Base-by-base conservation (phyloP, 2,797 vertebrate species). In the Anabacerthia variegaticeps region DNA sequence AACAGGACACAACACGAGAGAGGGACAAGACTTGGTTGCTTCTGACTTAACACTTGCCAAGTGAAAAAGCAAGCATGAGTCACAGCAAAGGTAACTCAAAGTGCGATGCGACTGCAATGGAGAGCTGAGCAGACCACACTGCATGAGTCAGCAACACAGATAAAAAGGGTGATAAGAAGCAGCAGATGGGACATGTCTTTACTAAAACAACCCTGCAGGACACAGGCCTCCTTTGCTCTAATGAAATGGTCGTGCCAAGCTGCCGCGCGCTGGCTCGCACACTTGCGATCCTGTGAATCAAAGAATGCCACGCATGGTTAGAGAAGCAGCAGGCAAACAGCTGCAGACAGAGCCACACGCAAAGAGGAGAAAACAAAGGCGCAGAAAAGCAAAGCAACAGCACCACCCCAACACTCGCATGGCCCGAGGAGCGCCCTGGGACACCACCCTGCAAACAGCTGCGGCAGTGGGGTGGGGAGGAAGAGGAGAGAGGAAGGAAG, bases 111-210 rank as follows among this genome's bases (percentile, higher is more conserved):
- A 96, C 93, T 96, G 93, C 66, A 67, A 84, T 41, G 89, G 94
- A 97, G 76, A 93, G 68, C 92, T 56, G 48, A 93, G 89, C 73
- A 97, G 94, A 97, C 93, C 96, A 89, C 83, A 88, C 79, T n/a
- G 86, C 66, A 34, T 87, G 92, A 96, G 92, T 96, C 97, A 96
- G 96, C 93, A 96, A 52, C 83, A 61, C 49, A 95, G 97, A 98
- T 96, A 92, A 89, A 83, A 95, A 90, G 63, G 62, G 86, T 55
- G 97, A 97, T 97, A 97, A 97, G 96, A 84, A 94, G 89, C 88
- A 97, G 93, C 92, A 97, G 94, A 96, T 92, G 92, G 75, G 67
- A 68, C 95, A 48, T 85, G 93, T 94, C 96, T 97, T 91, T 76
- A 96, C 84, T 94, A 74, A 93, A 94, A 78, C 59, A 84, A 72